Evolutionary conservation across 2,113 vertebrate species (phyloP).

Genomic region (Sceloporus undulatus): DNA sequence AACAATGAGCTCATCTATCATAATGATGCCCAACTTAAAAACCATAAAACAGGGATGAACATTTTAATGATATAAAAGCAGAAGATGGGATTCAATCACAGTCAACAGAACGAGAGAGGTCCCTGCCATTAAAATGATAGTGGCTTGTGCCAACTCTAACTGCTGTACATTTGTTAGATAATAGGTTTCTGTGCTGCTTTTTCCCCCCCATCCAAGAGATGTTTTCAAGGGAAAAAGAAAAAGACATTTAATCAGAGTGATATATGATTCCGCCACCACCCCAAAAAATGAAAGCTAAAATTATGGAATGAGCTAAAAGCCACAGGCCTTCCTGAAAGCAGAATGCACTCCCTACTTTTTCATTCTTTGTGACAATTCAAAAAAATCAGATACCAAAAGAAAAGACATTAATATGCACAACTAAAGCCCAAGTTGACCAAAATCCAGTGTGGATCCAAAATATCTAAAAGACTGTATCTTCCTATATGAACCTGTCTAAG

Average conservation of each 20-base stretch:
- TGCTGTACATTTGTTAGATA: constrained; percentile 72
- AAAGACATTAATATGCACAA: constrained; percentile 72
- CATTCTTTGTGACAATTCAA: constrained; percentile 68
- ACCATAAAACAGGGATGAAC: constrained; percentile 59
- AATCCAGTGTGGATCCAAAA: too few relatives aligned
- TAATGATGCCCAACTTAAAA: constrained; percentile 68
- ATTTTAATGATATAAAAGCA: constrained; percentile 69
- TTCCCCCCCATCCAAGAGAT: neutral
- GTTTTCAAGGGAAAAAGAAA: constrained; percentile 54
- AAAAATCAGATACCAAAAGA: constrained; percentile 73
- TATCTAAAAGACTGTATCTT: too few relatives aligned
- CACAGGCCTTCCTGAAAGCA: constrained; percentile 68
- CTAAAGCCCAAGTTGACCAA: constrained; percentile 31
- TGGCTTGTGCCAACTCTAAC: constrained; percentile 62
- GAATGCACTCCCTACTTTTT: constrained; percentile 68
- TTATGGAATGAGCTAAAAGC: constrained; percentile 57
- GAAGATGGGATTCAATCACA: constrained; percentile 63
- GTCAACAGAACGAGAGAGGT: constrained; percentile 67
- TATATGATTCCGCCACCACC: constrained; percentile 54
- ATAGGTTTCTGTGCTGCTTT: constrained; percentile 49
- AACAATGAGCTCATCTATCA: constrained; percentile 74
- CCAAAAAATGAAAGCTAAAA: constrained; percentile 62
- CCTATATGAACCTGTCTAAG: too few relatives aligned
- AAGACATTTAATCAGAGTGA: constrained; percentile 72
- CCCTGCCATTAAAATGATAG: constrained; percentile 70